These are phyloP conservation scores for Eubucco bourcierii DNA, from an alignment of 2,113 vertebrate species.

Conservation along the genomic window DNA sequence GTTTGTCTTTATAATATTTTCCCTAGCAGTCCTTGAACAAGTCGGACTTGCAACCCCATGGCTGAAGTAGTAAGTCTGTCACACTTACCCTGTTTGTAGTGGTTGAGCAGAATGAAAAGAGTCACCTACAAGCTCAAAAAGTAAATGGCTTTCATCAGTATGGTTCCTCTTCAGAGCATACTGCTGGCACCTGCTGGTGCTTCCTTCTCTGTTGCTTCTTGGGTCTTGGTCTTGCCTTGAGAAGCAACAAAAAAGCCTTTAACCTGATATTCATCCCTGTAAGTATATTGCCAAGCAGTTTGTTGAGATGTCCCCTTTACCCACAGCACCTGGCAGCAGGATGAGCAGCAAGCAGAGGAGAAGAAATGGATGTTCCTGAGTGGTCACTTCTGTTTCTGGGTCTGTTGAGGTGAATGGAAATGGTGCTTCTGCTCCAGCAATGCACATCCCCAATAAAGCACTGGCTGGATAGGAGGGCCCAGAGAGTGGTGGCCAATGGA, in stretches of 20 bases:
- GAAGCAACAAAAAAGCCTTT: slow-evolving; percentile 1
- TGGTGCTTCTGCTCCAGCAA: fast-evolving
- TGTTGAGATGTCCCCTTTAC: not conserved
- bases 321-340: fast-evolving
- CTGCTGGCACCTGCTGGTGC: not conserved
- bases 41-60: not conserved
- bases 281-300: not conserved
- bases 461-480: no score
- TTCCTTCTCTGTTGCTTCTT: not conserved
- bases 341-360: not conserved
- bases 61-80: not conserved
- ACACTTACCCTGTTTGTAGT: not conserved
- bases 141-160: not conserved
- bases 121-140: not conserved
- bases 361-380: not conserved
- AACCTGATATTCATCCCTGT: not conserved
- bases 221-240: not conserved
- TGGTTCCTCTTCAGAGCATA: not conserved
- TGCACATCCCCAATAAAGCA: no score
- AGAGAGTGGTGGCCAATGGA: no score
- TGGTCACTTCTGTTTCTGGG: not conserved
- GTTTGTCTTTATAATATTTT: slow-evolving; percentile 50
- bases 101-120: not conserved
- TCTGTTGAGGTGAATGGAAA: not conserved
- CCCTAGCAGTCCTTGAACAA: not conserved